Evolutionary conservation across 2,113 vertebrate genomes (phyloP), one percentile per base, ranked within the genome.

Genomic region (Pogonocichla stellata): DNA sequence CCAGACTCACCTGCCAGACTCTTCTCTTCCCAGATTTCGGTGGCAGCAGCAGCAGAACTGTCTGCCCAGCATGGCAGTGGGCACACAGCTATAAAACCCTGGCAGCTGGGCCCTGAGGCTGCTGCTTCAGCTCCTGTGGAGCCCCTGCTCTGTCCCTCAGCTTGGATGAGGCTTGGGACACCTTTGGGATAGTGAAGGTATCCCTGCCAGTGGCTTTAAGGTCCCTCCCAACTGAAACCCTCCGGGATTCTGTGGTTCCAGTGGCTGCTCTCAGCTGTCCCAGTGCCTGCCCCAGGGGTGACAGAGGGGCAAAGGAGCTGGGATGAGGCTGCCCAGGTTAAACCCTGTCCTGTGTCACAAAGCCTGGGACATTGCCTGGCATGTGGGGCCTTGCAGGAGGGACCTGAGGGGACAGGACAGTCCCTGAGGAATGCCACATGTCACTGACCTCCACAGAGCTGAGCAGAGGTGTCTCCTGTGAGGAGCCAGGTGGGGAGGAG

Each of bases 401-500:
- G 53, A 69, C 3, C 6, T 31, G 8, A 33, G 15, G 57, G 74
- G 34, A 26, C 25, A 29, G 47, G 47, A 8, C 31, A 38, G 43
- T 38, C 48, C 51, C 66, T 85, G 43, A 61, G 54, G 56, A 23
- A 3, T 18, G 34, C 17, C 40, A 33, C 7, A 0, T 9, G n/a
- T 31, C 80, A 12, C 72, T 18, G 43, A 11, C 9, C 28, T 9
- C 18, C 43, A 20, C 43, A 31, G 66, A 43, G 56, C 56, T 0
- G 0, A 45, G 36, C 13, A 0, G 1, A 56, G 80, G 5, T 17
- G 78, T 12, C 73, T 8, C 4, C 0, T 8, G 24, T 64, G 20
- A 65, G 62, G 31, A 72, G 17, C 8, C 24, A 40, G 20, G 8
- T 26, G 38, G 9, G 70, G 67, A 51, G 54, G 22, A 64, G 24